Percentiles rank a stretch among this genome's conserved stretches.
phyloP scores from a whole-genome alignment of 2,113 vertebrate genomes.

The Rhipidura dahli region DNA sequence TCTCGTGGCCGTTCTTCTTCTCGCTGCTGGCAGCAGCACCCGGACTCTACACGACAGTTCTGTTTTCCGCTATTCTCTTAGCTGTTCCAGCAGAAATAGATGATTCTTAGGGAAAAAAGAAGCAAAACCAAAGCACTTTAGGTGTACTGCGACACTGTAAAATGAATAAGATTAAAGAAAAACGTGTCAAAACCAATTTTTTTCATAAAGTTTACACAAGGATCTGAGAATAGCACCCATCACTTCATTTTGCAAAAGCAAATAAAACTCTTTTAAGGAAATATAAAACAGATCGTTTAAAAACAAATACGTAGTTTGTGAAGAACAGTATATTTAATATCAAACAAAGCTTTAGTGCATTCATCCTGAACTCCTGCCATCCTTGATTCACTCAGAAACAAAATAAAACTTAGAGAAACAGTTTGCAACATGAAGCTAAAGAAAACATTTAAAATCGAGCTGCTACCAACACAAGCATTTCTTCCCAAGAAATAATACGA shows the following conservation, averaged over 20 bases:
- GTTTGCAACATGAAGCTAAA: not conserved
- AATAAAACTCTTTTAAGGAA: not conserved
- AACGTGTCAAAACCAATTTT: not conserved
- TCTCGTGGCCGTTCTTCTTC: not conserved
- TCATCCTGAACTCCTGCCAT: not conserved
- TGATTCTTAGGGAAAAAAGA: not conserved
- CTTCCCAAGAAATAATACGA: not conserved
- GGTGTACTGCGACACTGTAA: not conserved
- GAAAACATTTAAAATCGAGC: not conserved
- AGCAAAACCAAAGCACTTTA: not conserved
- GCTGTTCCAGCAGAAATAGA: not conserved
- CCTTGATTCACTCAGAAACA: not conserved
- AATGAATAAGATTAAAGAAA: not conserved
- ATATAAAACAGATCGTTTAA: not conserved
- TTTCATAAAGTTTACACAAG: not conserved
- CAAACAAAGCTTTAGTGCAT: not conserved
- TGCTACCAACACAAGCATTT: not conserved
- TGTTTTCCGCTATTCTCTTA: not conserved
- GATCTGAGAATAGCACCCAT: not conserved
- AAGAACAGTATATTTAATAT: not conserved
- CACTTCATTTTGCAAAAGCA: not conserved
- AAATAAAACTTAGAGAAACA: not conserved
- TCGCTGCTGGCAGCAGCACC: not conserved
- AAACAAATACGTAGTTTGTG: not conserved
- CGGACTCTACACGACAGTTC: rapidly evolving